Percentiles rank a stretch among this genome's conserved stretches.
Evolutionary conservation across 2,888 invertebrate species (phyloP).

Genomic region (Nephrotoma appendiculata): DNA sequence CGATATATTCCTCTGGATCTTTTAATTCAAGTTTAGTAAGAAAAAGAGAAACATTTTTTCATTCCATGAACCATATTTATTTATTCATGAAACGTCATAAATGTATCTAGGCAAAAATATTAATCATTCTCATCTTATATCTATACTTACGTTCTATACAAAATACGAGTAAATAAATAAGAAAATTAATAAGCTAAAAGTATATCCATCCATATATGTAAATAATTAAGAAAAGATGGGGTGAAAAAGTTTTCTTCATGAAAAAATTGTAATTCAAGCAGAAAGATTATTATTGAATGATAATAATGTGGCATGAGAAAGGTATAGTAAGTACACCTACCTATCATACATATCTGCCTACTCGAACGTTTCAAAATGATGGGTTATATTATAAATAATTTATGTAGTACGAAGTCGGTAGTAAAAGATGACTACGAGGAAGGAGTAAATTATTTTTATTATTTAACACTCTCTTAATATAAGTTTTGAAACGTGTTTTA

Average conservation of each 20-base stretch:
- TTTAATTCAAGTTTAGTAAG: too few species aligned
- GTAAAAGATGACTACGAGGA: neutral
- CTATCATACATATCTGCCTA: too few species aligned
- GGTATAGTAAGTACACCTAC: too few species aligned
- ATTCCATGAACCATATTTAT: neutral
- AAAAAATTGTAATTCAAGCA: neutral
- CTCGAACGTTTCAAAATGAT: too few species aligned
- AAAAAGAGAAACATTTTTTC: neutral
- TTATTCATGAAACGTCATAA: neutral
- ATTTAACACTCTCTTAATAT: neutral
- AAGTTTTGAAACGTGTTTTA: neutral
- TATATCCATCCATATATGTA: neutral
- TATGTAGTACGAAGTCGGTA: neutral
- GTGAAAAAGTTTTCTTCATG: neutral
- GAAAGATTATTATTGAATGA: neutral
- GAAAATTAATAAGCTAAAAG: neutral
- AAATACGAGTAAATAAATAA: neutral
- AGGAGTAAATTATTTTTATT: neutral
- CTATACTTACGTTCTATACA: neutral
- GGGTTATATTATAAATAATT: neutral
- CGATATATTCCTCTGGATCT: too few species aligned
- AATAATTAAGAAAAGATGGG: neutral
- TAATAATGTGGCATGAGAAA: neutral
- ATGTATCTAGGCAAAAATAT: neutral
- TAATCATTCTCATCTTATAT: neutral